These are phyloP conservation scores for Hystrix cristata DNA, from an alignment of 2,113 vertebrate species.

Conservation along the genomic window DNA sequence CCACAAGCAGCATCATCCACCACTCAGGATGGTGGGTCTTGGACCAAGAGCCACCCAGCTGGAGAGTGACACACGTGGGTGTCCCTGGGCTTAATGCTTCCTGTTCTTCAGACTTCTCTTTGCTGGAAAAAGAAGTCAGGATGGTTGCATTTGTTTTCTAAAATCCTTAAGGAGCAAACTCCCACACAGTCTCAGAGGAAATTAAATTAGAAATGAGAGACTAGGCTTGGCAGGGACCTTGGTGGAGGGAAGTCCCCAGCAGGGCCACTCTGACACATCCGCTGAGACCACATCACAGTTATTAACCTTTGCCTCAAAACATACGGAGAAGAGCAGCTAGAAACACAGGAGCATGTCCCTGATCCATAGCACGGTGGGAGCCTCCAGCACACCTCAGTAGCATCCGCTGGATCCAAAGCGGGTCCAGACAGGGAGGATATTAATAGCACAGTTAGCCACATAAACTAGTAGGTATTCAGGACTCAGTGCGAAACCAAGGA, in stretches of 20 bases:
- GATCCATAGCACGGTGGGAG: neutral
- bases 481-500: accelerated
- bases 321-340: neutral
- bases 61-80: accelerated
- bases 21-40: neutral
- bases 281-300: neutral
- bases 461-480: accelerated
- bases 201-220: slow-evolving; percentile 22
- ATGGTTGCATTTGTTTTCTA: neutral
- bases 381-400: neutral
- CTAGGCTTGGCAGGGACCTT: neutral
- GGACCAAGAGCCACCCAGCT: accelerated
- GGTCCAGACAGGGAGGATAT: neutral
- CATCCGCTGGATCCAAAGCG: neutral
- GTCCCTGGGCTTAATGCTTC: accelerated
- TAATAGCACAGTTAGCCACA: neutral
- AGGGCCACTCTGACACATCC: neutral
- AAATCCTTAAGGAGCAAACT: neutral
- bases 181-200: neutral
- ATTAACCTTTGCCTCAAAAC: slow-evolving; percentile 48
- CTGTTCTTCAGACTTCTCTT: neutral
- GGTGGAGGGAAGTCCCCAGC: neutral
- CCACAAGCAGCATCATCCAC: accelerated
- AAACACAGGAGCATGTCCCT: neutral
- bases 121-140: neutral